Conservation (phyloP, 1,140 invertebrate species). For the Drosophila oshimai region DNA sequence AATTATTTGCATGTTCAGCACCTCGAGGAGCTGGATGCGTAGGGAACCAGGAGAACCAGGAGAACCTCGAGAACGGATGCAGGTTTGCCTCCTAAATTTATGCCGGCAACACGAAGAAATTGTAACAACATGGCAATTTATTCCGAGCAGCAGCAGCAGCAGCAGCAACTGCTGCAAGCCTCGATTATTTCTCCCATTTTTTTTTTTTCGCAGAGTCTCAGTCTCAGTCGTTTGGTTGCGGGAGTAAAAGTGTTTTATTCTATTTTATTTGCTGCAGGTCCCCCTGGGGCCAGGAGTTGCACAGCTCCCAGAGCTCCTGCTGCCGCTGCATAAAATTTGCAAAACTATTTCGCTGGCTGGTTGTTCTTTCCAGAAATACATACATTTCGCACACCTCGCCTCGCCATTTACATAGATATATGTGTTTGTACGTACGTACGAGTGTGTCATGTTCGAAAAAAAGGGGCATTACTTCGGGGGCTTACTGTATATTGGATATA, state of each 20-base stretch:
- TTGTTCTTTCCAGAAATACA: slow-evolving; percentile 32
- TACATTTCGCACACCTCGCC: slow-evolving; percentile 42
- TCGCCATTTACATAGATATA: slow-evolving; percentile 48
- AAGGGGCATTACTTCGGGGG: slow-evolving; percentile 18
- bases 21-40: slow-evolving; percentile 46
- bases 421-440: slow-evolving; percentile 42
- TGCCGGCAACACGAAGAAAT: slow-evolving; percentile 73
- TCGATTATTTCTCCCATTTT: slow-evolving; percentile 72
- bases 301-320: slow-evolving; percentile 13
- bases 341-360: slow-evolving; percentile 39
- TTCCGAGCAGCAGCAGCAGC: slow-evolving; percentile 50
- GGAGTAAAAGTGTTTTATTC: slow-evolving; percentile 46
- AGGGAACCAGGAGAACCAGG: not conserved
- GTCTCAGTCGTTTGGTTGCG: not conserved
- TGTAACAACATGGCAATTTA: slow-evolving; percentile 79
- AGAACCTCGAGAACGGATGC: slow-evolving; percentile 5
- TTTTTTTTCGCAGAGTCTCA: not conserved
- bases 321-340: slow-evolving; percentile 59
- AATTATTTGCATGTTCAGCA: slow-evolving; percentile 82
- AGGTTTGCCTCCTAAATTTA: slow-evolving; percentile 54
- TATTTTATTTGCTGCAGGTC: slow-evolving; percentile 14
- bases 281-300: slow-evolving; percentile 21
- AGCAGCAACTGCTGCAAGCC: slow-evolving; percentile 28
- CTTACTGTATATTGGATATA: not conserved
- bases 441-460: slow-evolving; percentile 29